phyloP scores from a whole-genome alignment of 2,113 vertebrate genomes.

The Dicaeum eximium region DNA sequence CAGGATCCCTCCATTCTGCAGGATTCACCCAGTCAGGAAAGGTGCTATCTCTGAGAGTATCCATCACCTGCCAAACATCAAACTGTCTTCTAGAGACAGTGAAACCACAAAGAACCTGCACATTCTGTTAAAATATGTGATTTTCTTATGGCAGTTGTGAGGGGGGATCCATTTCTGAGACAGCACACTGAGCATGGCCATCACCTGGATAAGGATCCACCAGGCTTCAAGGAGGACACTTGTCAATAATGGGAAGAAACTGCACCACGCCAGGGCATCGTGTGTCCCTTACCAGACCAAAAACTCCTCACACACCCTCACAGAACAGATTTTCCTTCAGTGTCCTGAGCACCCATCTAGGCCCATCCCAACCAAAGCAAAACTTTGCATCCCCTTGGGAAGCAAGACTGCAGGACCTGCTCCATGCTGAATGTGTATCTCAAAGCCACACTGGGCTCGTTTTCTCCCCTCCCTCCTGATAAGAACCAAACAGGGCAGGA shows the following conservation, averaged over 20 bases:
- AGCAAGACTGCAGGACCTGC: background rate
- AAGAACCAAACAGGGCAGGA: constrained; percentile 34
- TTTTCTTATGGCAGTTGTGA: background rate
- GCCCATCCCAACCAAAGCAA: background rate
- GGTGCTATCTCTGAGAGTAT: background rate
- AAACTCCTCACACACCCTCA: rapidly evolving
- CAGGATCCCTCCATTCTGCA: background rate
- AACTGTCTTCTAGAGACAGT: background rate
- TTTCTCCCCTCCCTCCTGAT: background rate
- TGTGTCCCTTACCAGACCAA: background rate
- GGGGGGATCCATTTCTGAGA: background rate
- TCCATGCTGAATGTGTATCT: background rate
- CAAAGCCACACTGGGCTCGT: background rate
- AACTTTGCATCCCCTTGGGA: background rate
- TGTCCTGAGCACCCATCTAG: background rate
- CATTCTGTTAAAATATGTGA: background rate
- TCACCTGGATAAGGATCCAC: background rate
- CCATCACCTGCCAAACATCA: background rate
- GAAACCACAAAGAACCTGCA: background rate
- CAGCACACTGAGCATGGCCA: rapidly evolving
- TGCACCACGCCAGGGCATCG: rapidly evolving
- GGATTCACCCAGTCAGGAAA: background rate
- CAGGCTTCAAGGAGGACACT: background rate
- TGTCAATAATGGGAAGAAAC: background rate
- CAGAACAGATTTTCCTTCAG: background rate